These are phyloP conservation scores for Perognathus longimembris DNA, from an alignment of 2,113 vertebrate genomes.

Conservation along the genomic window DNA sequence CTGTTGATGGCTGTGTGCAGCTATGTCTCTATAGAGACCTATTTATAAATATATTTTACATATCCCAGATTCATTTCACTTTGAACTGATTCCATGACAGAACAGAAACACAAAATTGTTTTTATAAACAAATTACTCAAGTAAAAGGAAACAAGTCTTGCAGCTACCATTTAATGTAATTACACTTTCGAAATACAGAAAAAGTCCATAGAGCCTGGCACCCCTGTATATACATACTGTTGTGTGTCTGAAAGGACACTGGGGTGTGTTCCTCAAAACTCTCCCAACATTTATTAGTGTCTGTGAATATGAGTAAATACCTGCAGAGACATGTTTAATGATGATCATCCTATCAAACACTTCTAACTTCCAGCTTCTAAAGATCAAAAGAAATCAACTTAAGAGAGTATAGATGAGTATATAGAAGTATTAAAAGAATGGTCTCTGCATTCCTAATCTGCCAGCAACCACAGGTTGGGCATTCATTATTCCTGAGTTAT, in stretches of 20 bases:
- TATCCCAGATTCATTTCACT: constrained; percentile 50
- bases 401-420: background rate
- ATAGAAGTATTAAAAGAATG: background rate
- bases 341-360: background rate
- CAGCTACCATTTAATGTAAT: constrained; percentile 33
- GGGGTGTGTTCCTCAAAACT: background rate
- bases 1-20: constrained; percentile 11
- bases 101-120: background rate
- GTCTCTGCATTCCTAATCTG: background rate
- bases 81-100: constrained; percentile 34
- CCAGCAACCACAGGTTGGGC: background rate
- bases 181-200: background rate
- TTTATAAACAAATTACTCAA: constrained; percentile 50
- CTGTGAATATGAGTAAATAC: constrained; percentile 38
- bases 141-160: constrained; percentile 49
- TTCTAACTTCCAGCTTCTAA: background rate
- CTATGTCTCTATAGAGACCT: constrained; percentile 14
- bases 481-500: background rate
- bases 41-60: constrained; percentile 63
- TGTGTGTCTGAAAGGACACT: too few species aligned
- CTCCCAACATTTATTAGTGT: background rate
- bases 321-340: background rate
- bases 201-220: constrained; percentile 17
- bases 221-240: background rate
- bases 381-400: background rate